phyloP scores from a whole-genome alignment of 2,797 vertebrate species.

The Sebastes diploproa region DNA sequence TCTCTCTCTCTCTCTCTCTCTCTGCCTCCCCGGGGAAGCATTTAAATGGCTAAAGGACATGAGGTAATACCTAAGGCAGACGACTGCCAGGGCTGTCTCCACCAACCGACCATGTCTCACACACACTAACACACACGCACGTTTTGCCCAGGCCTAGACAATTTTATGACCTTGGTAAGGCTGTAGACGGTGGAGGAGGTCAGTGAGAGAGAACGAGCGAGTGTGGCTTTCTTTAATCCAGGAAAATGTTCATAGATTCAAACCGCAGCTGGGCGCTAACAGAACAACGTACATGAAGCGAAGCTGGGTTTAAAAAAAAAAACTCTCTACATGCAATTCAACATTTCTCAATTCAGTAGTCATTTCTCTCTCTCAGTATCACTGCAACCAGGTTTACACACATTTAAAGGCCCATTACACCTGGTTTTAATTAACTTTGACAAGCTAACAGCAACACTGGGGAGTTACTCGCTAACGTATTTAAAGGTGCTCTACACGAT shows the following conservation, averaged over 20 bases:
- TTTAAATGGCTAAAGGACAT: slow-evolving; percentile 47
- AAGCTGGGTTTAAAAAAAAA: not conserved
- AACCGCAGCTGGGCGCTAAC: slow-evolving; percentile 27
- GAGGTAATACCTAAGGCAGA: slow-evolving; percentile 63
- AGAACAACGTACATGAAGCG: slow-evolving; percentile 3
- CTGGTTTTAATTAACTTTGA: not conserved
- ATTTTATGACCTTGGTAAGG: slow-evolving; percentile 57
- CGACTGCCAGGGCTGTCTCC: slow-evolving; percentile 45
- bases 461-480: not conserved
- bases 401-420: not conserved
- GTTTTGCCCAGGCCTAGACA: slow-evolving; percentile 10
- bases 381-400: not conserved
- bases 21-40: slow-evolving; percentile 4
- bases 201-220: slow-evolving; percentile 16
- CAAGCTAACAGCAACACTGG: not conserved
- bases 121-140: not conserved
- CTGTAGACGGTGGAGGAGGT: slow-evolving; percentile 52
- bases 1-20: not conserved
- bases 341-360: not conserved
- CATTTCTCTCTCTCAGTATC: not conserved
- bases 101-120: slow-evolving; percentile 35
- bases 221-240: slow-evolving; percentile 41
- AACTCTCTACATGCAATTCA: not conserved
- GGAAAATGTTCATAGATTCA: slow-evolving; percentile 34
- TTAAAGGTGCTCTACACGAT: no score